Percentiles rank a stretch among this genome's conserved stretches.
These are phyloP conservation scores for Trisateles emortualis DNA, from an alignment of 2,888 invertebrate species.

Conservation along the genomic window DNA sequence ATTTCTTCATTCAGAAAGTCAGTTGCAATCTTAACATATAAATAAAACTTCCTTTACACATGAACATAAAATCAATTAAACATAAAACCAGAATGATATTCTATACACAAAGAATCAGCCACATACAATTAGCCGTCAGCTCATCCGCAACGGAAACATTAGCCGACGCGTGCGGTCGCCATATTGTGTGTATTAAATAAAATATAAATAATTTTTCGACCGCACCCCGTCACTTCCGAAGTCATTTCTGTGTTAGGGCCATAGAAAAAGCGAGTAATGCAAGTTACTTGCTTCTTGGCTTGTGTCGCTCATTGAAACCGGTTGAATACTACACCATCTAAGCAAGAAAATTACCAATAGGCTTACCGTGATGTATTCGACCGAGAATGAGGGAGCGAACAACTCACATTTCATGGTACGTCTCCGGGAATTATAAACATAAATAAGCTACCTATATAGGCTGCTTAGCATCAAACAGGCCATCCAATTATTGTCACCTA, in stretches of 20 bases:
- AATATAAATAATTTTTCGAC: slow-evolving; percentile 45
- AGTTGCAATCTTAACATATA: too few relatives aligned
- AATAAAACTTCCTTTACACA: background rate
- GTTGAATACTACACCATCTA: too few relatives aligned
- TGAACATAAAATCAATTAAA: slow-evolving; percentile 6
- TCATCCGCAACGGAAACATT: slow-evolving; percentile 58
- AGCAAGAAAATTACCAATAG: too few relatives aligned
- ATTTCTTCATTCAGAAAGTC: too few relatives aligned
- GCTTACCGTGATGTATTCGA: too few relatives aligned
- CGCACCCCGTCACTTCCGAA: slow-evolving; percentile 52
- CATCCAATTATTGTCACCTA: too few relatives aligned
- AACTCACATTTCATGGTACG: too few relatives aligned
- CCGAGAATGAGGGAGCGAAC: too few relatives aligned
- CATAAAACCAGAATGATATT: slow-evolving; percentile 12
- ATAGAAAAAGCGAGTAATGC: slow-evolving; percentile 8
- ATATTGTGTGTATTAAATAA: slow-evolving; percentile 46
- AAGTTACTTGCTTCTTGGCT: background rate
- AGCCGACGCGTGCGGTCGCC: slow-evolving; percentile 47
- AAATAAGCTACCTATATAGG: too few relatives aligned
- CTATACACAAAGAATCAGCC: slow-evolving; percentile 21
- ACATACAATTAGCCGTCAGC: slow-evolving; percentile 49
- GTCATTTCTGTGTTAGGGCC: slow-evolving; percentile 23
- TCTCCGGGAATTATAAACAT: too few relatives aligned
- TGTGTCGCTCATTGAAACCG: too few relatives aligned
- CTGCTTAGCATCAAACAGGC: too few relatives aligned